These are phyloP conservation scores for Cosmorhoe ocellata DNA, from an alignment of 2,888 invertebrate genomes.

Conservation along the genomic window DNA sequence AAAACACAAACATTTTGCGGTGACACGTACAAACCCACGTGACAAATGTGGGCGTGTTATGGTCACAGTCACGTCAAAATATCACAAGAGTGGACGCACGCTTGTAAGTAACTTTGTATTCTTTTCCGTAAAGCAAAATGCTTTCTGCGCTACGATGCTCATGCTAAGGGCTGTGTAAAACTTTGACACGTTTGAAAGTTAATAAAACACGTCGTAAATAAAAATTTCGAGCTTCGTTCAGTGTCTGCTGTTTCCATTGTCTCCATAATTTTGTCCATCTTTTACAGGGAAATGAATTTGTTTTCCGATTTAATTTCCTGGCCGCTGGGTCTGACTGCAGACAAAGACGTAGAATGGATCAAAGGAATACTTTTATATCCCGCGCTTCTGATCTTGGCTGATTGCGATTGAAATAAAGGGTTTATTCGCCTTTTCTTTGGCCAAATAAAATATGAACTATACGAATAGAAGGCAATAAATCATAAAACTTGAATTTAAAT, in stretches of 20 bases:
- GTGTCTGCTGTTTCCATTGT: constrained; percentile 29
- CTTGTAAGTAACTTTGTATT: too few species aligned
- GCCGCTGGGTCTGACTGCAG: constrained; percentile 24
- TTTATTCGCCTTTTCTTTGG: constrained; percentile 11
- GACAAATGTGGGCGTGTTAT: too few species aligned
- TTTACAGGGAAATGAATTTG: constrained; percentile 37
- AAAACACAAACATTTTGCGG: too few species aligned
- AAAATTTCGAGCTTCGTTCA: constrained; percentile 29
- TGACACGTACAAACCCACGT: too few species aligned
- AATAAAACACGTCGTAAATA: constrained; percentile 27
- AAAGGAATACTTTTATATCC: constrained; percentile 35
- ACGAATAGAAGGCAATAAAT: background rate
- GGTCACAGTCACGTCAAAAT: too few species aligned
- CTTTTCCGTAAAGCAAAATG: too few species aligned
- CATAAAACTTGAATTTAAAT: too few species aligned
- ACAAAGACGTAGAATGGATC: constrained; percentile 35
- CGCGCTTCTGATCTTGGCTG: constrained; percentile 33
- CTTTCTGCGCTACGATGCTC: too few species aligned
- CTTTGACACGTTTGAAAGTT: too few species aligned
- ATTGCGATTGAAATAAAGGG: constrained; percentile 31
- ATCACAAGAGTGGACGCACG: too few species aligned
- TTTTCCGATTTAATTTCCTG: constrained; percentile 38
- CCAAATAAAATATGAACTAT: background rate
- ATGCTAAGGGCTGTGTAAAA: too few species aligned
- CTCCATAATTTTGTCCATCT: constrained; percentile 35